Evolutionary conservation across 1,140 invertebrate species (phyloP).

Genomic region (Pseudomyrmex gracilis): DNA sequence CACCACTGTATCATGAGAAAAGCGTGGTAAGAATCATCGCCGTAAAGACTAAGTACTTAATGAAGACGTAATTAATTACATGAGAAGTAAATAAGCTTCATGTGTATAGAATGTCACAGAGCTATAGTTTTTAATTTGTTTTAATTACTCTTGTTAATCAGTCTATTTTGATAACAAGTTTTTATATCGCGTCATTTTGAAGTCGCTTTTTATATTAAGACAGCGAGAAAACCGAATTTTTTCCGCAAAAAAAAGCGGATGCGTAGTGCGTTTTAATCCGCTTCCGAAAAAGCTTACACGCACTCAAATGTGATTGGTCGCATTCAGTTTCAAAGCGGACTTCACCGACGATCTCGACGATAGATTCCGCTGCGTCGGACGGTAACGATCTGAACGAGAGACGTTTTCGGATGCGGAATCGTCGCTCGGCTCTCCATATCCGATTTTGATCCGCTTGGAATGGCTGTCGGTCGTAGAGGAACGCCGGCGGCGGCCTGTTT

Average conservation of each 20-base stretch:
- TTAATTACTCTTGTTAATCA: neutral
- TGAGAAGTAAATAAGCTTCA: neutral
- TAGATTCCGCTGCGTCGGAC: neutral
- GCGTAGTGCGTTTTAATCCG: neutral
- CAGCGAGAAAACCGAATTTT: neutral
- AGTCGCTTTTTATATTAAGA: neutral
- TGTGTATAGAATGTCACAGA: neutral
- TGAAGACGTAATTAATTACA: neutral
- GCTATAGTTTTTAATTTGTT: too few species aligned
- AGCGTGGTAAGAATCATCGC: neutral
- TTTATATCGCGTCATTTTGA: too few species aligned
- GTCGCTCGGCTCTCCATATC: constrained; percentile 20
- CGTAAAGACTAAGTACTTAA: constrained; percentile 18
- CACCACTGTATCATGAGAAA: constrained; percentile 8
- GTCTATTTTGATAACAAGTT: neutral
- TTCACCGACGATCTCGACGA: neutral
- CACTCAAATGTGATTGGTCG: neutral
- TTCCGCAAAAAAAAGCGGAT: neutral
- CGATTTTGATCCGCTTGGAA: constrained; percentile 38
- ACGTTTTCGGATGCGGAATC: neutral
- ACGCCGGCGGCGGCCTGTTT: neutral
- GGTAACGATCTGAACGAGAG: neutral
- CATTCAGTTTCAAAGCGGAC: constrained; percentile 15
- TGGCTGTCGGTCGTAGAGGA: neutral
- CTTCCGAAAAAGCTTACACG: neutral